Percentiles rank a stretch among this genome's conserved stretches.
Evolutionary conservation across 2,888 invertebrate genomes (phyloP).

Genomic region (Stictocephala bisonia): DNA sequence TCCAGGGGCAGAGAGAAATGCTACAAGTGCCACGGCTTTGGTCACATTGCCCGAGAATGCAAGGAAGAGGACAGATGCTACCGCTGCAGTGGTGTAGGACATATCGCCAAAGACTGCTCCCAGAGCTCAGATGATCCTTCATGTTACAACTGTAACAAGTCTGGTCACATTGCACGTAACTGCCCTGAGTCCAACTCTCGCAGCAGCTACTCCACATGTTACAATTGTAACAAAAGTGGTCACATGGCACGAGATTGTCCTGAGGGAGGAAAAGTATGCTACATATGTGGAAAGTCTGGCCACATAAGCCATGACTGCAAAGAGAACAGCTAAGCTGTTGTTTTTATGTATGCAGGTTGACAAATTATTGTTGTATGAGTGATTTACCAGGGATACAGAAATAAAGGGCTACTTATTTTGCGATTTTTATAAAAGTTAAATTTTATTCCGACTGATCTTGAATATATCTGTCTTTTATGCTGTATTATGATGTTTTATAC

Average conservation of each 20-base stretch:
- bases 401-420: too few relatives aligned
- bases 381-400: too few relatives aligned
- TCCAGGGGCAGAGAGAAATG: conserved; percentile 82
- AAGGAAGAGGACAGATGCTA: conserved; percentile 85
- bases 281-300: conserved; percentile 91
- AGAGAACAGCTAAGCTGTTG: conserved; percentile 42
- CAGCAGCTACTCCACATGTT: conserved; percentile 67
- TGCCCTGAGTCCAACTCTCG: conserved; percentile 66
- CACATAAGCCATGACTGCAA: conserved; percentile 91
- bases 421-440: too few relatives aligned
- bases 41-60: conserved; percentile 94
- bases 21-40: conserved; percentile 95
- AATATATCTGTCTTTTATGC: too few relatives aligned
- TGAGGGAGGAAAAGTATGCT: conserved; percentile 81
- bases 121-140: conserved; percentile 68
- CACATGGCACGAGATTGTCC: conserved; percentile 76
- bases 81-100: conserved; percentile 89
- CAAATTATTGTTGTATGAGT: too few relatives aligned
- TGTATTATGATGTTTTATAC: too few relatives aligned
- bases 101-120: conserved; percentile 93
- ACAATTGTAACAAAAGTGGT: conserved; percentile 77
- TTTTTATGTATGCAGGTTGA: too few relatives aligned
- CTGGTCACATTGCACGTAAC: conserved; percentile 77
- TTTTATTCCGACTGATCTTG: too few relatives aligned
- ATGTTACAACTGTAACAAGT: conserved; percentile 76